Evolutionary conservation across 2,888 invertebrate species (phyloP).

Genomic region (Mylabris sibirica): DNA sequence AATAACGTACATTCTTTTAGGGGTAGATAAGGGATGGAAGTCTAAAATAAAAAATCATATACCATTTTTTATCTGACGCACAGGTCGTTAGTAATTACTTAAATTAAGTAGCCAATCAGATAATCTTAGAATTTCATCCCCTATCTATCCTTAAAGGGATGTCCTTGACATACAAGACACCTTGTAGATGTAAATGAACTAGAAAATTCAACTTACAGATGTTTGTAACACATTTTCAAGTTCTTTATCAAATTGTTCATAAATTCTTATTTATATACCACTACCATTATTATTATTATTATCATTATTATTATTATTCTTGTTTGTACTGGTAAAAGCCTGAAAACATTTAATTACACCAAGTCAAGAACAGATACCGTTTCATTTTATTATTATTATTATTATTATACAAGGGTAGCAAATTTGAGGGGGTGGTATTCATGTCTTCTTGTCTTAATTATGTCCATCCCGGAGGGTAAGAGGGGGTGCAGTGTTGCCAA

Average conservation of each 20-base stretch:
- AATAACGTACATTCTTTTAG: too few species aligned
- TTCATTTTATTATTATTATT: constrained; percentile 20
- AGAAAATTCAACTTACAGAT: constrained; percentile 36
- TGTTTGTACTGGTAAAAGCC: neutral
- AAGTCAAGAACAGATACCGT: constrained; percentile 34
- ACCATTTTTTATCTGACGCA: too few species aligned
- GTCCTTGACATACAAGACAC: too few species aligned
- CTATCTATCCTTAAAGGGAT: too few species aligned
- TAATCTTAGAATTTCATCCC: too few species aligned
- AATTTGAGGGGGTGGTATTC: neutral
- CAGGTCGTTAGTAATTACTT: too few species aligned
- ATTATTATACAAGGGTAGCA: neutral
- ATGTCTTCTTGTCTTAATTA: neutral
- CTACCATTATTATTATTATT: too few species aligned
- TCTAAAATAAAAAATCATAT: too few species aligned
- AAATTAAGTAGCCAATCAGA: too few species aligned
- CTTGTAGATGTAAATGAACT: constrained; percentile 17
- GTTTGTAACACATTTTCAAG: constrained; percentile 32
- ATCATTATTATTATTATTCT: neutral
- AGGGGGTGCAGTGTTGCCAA: too few species aligned
- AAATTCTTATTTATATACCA: neutral
- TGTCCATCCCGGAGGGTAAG: too few species aligned
- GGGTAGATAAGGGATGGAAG: too few species aligned
- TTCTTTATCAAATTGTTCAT: neutral
- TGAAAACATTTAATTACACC: constrained; percentile 33